Percentiles rank a stretch among this genome's conserved stretches.
Evolutionary conservation across 2,888 invertebrate species (phyloP).

Genomic region (Platycnemis pennipes): DNA sequence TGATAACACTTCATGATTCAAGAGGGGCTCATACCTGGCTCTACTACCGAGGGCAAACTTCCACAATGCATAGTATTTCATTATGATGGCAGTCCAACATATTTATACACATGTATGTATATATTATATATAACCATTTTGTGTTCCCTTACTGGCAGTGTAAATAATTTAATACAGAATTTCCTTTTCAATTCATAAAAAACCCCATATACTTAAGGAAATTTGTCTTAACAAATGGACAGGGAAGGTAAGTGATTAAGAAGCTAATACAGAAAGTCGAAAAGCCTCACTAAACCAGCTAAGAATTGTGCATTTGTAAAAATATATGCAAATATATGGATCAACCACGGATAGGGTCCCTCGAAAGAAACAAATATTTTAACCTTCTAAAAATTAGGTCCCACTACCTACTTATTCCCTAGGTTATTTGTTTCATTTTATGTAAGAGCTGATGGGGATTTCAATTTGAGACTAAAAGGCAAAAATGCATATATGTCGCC

Average conservation of each 20-base stretch:
- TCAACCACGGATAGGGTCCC: neutral
- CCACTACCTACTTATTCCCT: constrained; percentile 30
- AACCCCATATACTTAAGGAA: constrained; percentile 42
- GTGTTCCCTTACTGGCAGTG: constrained; percentile 64
- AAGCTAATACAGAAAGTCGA: constrained; percentile 49
- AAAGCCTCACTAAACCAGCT: constrained; percentile 38
- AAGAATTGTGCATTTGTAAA: constrained; percentile 65
- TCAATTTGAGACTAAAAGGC: constrained; percentile 12
- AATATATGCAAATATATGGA: constrained; percentile 30
- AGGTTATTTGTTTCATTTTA: constrained; percentile 34
- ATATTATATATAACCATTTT: constrained; percentile 7
- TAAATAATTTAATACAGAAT: constrained; percentile 35
- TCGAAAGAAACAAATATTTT: constrained; percentile 27
- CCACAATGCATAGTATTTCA: neutral
- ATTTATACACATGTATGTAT: neutral
- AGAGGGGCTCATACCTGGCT: neutral
- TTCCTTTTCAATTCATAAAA: constrained; percentile 28
- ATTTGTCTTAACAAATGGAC: constrained; percentile 17
- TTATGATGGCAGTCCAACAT: constrained; percentile 12
- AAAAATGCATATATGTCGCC: constrained; percentile 65
- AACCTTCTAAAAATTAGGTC: constrained; percentile 41
- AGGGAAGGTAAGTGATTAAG: neutral
- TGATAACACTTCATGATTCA: neutral
- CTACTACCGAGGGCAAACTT: neutral
- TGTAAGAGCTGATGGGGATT: constrained; percentile 50